Percentiles rank a stretch among this genome's conserved stretches.
phyloP scores from a whole-genome alignment of 2,888 invertebrate genomes.

The Aspidiotus rigidus region DNA sequence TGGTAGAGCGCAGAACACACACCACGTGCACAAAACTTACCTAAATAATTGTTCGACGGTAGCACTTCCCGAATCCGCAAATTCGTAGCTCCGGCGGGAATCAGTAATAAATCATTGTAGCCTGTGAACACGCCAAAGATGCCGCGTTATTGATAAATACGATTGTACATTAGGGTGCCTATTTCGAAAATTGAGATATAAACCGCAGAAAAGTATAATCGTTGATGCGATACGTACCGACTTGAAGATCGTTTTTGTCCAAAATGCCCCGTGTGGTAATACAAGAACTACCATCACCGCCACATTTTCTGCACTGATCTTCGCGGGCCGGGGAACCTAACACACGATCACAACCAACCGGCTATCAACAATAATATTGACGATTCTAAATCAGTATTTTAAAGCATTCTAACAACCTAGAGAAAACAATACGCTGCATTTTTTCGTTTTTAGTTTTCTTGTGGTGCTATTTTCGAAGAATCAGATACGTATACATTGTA shows the following conservation, averaged over 20 bases:
- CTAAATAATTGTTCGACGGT: constrained; percentile 82
- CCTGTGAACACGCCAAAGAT: constrained; percentile 49
- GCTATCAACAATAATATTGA: constrained; percentile 46
- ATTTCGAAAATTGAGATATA: no score
- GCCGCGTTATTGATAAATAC: background rate
- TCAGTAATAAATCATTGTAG: constrained; percentile 81
- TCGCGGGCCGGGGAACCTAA: constrained; percentile 76
- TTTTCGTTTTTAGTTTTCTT: no score
- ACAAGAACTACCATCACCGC: constrained; percentile 83
- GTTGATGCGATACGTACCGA: constrained; percentile 49
- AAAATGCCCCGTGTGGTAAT: constrained; percentile 64
- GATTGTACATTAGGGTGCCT: no score
- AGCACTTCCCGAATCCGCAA: constrained; percentile 67
- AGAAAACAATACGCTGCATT: background rate
- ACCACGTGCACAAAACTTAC: constrained; percentile 45
- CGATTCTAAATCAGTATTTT: constrained; percentile 7
- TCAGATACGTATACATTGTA: background rate
- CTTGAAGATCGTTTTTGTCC: constrained; percentile 61
- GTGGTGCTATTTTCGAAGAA: no score
- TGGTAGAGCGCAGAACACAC: no score
- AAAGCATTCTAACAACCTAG: background rate
- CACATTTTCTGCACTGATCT: constrained; percentile 84
- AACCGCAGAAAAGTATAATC: no score
- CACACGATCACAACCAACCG: constrained; percentile 91
- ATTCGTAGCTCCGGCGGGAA: constrained; percentile 88